A percentile compares a stretch with the other conserved stretches of the same genome.
These are phyloP conservation scores for Brienomyrus brachyistius DNA, from an alignment of 2,113 vertebrate species.

Conservation along the genomic window DNA sequence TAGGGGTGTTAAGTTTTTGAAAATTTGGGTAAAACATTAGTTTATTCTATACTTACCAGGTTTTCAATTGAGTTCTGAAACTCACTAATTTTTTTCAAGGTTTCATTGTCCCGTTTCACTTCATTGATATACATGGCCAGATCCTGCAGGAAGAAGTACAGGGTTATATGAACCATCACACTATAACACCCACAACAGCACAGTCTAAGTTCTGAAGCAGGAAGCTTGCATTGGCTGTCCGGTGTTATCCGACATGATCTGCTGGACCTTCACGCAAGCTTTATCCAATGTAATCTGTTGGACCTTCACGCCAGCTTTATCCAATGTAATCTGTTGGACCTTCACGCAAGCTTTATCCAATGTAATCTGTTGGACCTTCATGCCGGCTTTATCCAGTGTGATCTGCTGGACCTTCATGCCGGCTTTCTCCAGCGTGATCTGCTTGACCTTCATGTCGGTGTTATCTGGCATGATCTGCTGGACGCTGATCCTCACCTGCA, in stretches of 20 bases:
- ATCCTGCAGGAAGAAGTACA: conserved; percentile 60
- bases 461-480: no score
- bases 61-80: conserved; percentile 97
- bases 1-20: not conserved
- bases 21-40: not conserved
- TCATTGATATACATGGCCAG: conserved; percentile 98
- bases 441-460: not conserved
- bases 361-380: no score
- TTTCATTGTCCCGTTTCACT: conserved; percentile 96
- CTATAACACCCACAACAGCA: not conserved
- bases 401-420: not conserved
- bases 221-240: not conserved
- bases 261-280: not conserved
- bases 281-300: no score
- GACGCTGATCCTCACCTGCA: conserved; percentile 69
- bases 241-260: not conserved
- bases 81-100: conserved; percentile 93
- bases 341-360: not conserved
- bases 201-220: not conserved
- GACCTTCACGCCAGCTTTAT: not conserved
- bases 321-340: no score
- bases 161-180: not conserved
- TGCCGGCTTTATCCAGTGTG: not conserved
- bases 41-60: conserved; percentile 64
- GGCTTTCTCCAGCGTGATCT: not conserved